Evolutionary conservation across 2,797 vertebrate species (phyloP), one percentile per base, ranked within the genome.

Genomic region (Mormyrus proboscirostris): DNA sequence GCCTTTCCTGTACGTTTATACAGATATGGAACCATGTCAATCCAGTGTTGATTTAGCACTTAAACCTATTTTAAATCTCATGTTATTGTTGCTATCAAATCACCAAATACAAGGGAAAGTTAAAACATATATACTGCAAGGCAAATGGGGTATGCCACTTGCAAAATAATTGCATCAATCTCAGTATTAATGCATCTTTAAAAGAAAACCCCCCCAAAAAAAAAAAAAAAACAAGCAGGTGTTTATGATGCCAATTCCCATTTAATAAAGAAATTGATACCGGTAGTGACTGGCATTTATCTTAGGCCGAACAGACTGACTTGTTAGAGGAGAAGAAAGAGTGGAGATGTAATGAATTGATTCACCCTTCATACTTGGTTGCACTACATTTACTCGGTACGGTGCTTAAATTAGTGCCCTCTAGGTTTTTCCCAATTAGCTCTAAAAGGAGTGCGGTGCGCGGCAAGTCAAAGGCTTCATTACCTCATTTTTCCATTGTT

Each of bases 391-490:
- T 96, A 95, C 95, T 94, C 94, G 93, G 94, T 94, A 94, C 94
- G 93, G 94, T 94, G 94, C 94, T 96, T 93, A 95, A 96, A 96
- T 96, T 94, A 96, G 93, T 95, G 94, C 94, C 95, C 95, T 95
- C 92, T 94, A 95, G 95, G 95, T 94, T 93, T 95, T 94, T 96
- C 93, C 96, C 95, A 96, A 96, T 96, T 96, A 96, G 94, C 95
- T 95, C 95, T 93, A 95, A 95, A 94, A 95, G 94, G 95, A 94
- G 95, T 93, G 93, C 95, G 95, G 94, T 95, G 95, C 95, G 94
- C 94, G 95, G 93, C 94, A 94, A 96, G 94, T 96, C 95, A 95
- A 94, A 95, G 94, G 95, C 94, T 95, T 96, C 95, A 96, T 96
- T 96, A 96, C 95, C 94, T 94, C 94, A 65, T 86, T 91, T 88